A percentile compares a stretch with the other conserved stretches of the same genome.
Evolutionary conservation across 2,797 vertebrate genomes (phyloP).

Genomic region (Anguilla obscura): DNA sequence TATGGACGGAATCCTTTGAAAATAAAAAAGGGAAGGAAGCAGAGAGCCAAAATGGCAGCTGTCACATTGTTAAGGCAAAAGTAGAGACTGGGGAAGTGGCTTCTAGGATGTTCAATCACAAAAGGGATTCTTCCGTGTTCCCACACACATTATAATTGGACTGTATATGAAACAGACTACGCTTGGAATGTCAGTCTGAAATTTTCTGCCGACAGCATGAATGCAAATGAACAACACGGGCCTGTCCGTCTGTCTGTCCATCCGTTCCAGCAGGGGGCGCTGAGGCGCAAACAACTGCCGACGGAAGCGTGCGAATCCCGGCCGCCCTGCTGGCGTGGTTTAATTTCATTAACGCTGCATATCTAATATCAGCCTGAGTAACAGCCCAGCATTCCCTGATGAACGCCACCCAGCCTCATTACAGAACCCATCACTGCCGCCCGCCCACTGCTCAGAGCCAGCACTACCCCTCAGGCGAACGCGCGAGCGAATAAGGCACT

Average conservation of each 20-base stretch:
- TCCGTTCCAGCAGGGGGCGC: neutral
- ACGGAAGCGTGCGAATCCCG: neutral
- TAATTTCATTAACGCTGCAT: conserved; percentile 48
- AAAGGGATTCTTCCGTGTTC: too few relatives aligned
- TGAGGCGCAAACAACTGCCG: neutral
- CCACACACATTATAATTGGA: too few relatives aligned
- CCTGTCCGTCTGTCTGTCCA: neutral
- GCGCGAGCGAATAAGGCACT: neutral
- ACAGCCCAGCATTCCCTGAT: conserved; percentile 24
- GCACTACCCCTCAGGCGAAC: conserved; percentile 21
- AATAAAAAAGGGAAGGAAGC: conserved; percentile 32
- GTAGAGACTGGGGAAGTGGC: conserved; percentile 25
- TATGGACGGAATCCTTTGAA: conserved; percentile 34
- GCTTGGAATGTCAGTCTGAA: too few relatives aligned
- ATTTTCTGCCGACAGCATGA: too few relatives aligned
- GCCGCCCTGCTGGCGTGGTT: neutral
- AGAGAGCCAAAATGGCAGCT: conserved; percentile 46
- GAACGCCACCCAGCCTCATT: conserved; percentile 49
- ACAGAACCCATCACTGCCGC: conserved; percentile 22
- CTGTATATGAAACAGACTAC: too few relatives aligned
- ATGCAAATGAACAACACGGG: too few relatives aligned
- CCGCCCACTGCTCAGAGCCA: conserved; percentile 30
- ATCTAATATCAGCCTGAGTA: conserved; percentile 40
- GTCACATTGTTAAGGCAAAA: conserved; percentile 48
- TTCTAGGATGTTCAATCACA: neutral